Evolutionary conservation across 2,888 invertebrate genomes (phyloP).

Genomic region (Lasioglossum vierecki): DNA sequence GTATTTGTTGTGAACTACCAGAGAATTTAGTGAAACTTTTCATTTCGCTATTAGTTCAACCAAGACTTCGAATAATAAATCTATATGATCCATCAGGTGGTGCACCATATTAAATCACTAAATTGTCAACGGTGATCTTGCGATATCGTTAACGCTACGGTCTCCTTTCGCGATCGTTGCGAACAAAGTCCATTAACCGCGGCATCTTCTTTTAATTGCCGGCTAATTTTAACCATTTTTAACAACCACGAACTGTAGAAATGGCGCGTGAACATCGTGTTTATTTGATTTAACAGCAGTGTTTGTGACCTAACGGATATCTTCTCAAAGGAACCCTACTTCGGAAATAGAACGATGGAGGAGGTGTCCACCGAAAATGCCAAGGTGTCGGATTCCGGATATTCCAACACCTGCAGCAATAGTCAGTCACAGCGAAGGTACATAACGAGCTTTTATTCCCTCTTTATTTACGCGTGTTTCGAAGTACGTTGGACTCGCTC

Average conservation of each 20-base stretch:
- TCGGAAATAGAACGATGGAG: slow-evolving; percentile 59
- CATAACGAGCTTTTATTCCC: slow-evolving; percentile 63
- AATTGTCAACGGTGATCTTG: slow-evolving; percentile 27
- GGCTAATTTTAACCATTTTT: slow-evolving; percentile 3
- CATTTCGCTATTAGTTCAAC: not conserved
- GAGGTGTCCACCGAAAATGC: slow-evolving; percentile 84
- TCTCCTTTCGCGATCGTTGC: not conserved
- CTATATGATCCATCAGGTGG: not conserved
- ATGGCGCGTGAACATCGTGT: slow-evolving; percentile 43
- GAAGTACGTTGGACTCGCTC: not conserved
- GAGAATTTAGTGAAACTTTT: slow-evolving; percentile 17
- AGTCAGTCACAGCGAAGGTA: slow-evolving; percentile 93
- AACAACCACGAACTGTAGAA: slow-evolving; percentile 19
- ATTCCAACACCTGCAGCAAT: slow-evolving; percentile 92
- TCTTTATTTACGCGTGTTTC: not conserved
- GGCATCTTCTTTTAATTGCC: not conserved
- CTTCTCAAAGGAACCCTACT: slow-evolving; percentile 9
- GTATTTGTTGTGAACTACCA: slow-evolving; percentile 27
- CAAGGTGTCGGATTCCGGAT: slow-evolving; percentile 92
- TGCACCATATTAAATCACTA: not conserved
- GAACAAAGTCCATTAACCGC: not conserved
- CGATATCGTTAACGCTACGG: not conserved
- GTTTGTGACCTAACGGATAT: slow-evolving; percentile 53
- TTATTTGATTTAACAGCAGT: slow-evolving; percentile 46
- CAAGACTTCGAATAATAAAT: not conserved